Conservation (phyloP, 2,797 vertebrate species). For the Artibeus jamaicensis region DNA sequence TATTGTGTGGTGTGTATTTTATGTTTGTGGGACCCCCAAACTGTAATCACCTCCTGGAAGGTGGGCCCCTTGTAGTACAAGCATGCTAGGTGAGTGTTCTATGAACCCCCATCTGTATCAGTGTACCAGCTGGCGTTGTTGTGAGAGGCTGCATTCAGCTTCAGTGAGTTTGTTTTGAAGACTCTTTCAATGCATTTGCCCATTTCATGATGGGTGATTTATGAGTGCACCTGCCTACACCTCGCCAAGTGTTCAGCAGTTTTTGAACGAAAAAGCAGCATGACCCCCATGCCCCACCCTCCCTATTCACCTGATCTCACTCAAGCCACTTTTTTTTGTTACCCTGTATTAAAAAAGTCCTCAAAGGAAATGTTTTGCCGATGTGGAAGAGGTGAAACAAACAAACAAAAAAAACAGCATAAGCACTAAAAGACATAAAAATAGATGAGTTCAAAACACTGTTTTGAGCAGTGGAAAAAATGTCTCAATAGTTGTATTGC, state of each 20-base stretch:
- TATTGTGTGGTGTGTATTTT: background rate
- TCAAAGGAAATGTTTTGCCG: background rate
- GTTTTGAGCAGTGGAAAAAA: background rate
- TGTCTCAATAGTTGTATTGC: background rate
- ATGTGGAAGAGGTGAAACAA: background rate
- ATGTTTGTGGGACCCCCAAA: background rate
- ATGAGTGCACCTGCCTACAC: background rate
- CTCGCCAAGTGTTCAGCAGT: no score
- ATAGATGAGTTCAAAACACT: background rate
- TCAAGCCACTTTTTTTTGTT: no score
- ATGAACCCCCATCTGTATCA: background rate
- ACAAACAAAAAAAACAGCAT: background rate
- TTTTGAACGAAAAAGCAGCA: no score
- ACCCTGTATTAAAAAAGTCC: background rate
- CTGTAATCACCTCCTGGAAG: background rate
- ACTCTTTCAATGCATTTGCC: background rate
- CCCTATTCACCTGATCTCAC: no score
- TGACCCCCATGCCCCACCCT: no score
- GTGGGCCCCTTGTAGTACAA: background rate
- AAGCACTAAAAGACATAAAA: background rate
- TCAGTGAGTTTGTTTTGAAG: background rate
- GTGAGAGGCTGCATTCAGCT: background rate
- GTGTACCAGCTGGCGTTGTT: background rate
- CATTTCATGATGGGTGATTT: background rate
- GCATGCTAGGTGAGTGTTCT: background rate